A percentile compares a stretch with the other conserved stretches of the same genome.
Evolutionary conservation across 2,797 vertebrate species (phyloP).

Genomic region (Babyrousa celebensis): DNA sequence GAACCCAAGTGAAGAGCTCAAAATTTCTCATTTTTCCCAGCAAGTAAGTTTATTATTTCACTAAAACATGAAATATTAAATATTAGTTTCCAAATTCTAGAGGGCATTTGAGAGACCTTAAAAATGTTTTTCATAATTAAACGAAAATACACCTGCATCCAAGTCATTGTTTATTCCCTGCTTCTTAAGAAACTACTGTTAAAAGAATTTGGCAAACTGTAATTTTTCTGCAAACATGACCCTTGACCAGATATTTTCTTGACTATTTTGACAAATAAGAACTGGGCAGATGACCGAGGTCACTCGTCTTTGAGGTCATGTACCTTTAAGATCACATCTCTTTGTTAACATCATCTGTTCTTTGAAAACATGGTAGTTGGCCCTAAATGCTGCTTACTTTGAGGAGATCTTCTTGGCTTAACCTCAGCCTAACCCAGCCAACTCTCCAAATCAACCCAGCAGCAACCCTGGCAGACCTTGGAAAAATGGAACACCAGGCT

Average conservation of each 20-base stretch:
- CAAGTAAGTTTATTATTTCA: slow-evolving; percentile 19
- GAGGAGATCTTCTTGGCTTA: slow-evolving; percentile 56
- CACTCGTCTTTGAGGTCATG: background rate
- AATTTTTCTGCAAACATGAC: slow-evolving; percentile 47
- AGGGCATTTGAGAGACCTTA: background rate
- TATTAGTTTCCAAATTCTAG: background rate
- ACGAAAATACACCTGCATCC: background rate
- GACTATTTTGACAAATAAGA: slow-evolving; percentile 19
- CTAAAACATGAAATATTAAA: slow-evolving; percentile 58
- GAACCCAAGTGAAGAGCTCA: slow-evolving; percentile 26
- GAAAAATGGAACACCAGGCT: background rate
- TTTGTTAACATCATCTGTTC: background rate
- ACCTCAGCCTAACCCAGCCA: background rate
- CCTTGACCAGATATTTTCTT: background rate
- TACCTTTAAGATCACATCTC: background rate
- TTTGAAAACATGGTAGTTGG: background rate
- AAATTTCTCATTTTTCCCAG: background rate
- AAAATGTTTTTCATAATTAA: slow-evolving; percentile 40
- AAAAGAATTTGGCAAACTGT: background rate
- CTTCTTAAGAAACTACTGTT: background rate
- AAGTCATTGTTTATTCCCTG: background rate
- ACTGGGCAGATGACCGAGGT: background rate
- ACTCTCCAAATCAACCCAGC: slow-evolving; percentile 34
- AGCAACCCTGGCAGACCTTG: slow-evolving; percentile 26
- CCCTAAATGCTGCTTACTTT: slow-evolving; percentile 18